Percentiles rank a stretch among this genome's conserved stretches.
These are phyloP conservation scores for Auanema sp. DNA, from an alignment of 2,888 invertebrate genomes.

Conservation along the genomic window DNA sequence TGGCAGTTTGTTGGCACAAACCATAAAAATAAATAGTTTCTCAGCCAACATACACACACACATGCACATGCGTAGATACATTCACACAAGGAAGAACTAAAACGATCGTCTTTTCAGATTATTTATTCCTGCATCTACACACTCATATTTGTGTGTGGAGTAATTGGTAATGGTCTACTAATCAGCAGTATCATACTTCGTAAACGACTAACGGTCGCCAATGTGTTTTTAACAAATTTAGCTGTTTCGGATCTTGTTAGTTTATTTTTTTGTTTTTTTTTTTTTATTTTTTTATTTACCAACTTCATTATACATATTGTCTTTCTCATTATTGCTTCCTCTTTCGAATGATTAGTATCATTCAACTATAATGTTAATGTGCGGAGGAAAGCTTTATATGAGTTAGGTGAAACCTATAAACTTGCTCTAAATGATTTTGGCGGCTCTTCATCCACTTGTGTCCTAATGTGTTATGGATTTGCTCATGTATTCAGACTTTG, in stretches of 20 bases:
- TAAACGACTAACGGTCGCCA: constrained; percentile 66
- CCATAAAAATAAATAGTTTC: no score
- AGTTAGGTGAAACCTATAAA: no score
- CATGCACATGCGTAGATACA: no score
- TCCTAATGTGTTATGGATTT: no score
- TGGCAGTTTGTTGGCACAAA: no score
- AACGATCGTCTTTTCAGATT: constrained; percentile 35
- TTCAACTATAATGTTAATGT: neutral
- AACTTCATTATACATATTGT: neutral
- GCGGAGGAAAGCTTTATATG: no score
- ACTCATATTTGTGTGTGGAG: constrained; percentile 57
- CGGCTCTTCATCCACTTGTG: no score
- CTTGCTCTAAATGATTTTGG: no score
- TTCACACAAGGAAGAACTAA: no score
- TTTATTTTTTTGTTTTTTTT: neutral
- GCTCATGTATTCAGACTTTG: no score
- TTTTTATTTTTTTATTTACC: neutral
- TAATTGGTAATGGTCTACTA: constrained; percentile 60
- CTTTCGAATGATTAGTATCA: neutral
- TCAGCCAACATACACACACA: no score
- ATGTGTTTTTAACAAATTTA: constrained; percentile 92
- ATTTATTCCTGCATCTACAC: constrained; percentile 55
- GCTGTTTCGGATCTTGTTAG: constrained; percentile 83
- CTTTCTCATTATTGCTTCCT: neutral
- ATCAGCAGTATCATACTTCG: constrained; percentile 53